Conservation (phyloP, 2,888 invertebrate genomes). For the Pemphredon lugubris region DNA sequence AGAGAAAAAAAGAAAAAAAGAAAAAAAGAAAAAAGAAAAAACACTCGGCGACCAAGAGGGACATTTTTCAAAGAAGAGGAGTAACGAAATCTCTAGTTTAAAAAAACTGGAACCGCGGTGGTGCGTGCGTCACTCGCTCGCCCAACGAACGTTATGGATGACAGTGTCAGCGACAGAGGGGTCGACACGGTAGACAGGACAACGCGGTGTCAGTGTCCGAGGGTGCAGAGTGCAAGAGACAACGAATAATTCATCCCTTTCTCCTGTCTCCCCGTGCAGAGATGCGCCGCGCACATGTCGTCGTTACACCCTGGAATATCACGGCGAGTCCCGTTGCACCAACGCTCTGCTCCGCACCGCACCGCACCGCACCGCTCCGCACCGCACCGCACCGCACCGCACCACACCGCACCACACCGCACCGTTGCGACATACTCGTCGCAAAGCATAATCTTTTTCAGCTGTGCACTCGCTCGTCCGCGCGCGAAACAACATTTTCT, state of each 20-base stretch:
- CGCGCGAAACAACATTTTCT: constrained; percentile 1
- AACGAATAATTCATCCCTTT: constrained; percentile 79
- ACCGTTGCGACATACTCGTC: background rate
- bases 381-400: no score
- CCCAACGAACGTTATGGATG: constrained; percentile 74
- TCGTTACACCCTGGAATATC: constrained; percentile 35
- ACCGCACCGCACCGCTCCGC: no score
- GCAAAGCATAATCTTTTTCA: constrained; percentile 32
- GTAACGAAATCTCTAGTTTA: background rate
- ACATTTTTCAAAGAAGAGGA: background rate
- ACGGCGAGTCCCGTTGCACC: constrained; percentile 12
- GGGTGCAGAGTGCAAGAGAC: constrained; percentile 75
- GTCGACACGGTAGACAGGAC: constrained; percentile 61
- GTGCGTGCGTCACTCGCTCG: constrained; percentile 38
- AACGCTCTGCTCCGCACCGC: no score
- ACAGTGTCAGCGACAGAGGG: constrained; percentile 74
- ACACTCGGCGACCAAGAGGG: no score
- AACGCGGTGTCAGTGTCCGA: constrained; percentile 68
- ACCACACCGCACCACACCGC: constrained; percentile 24
- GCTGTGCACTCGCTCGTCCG: constrained; percentile 18
- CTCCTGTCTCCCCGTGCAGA: constrained; percentile 37
- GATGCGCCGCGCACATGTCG: constrained; percentile 58
- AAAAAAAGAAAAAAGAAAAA: no score
- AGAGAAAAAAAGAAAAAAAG: no score
- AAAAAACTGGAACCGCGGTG: constrained; percentile 16